Conservation (phyloP, 2,888 invertebrate genomes). For the Melanargia galathea region DNA sequence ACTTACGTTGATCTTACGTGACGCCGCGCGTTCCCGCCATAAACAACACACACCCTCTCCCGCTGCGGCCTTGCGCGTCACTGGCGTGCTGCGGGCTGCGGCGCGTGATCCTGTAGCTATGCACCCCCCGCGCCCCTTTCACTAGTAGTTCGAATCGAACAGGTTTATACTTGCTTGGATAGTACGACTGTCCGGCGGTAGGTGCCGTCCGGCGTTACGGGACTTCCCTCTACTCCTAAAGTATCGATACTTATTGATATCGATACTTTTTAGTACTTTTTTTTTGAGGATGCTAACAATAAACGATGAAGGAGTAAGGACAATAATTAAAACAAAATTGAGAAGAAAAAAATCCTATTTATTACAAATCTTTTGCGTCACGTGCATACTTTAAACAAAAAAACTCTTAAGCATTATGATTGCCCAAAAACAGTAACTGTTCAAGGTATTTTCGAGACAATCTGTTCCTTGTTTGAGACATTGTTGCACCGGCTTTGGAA, state of each 20-base stretch:
- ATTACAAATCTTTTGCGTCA: background rate
- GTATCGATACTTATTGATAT: constrained; percentile 36
- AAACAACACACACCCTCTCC: no score
- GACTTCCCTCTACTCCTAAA: no score
- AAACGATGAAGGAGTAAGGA: constrained; percentile 31
- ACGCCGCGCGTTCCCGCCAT: no score
- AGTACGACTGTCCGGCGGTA: no score
- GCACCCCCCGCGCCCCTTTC: no score
- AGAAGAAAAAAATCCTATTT: background rate
- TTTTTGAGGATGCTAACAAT: constrained; percentile 28
- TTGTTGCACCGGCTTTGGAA: constrained; percentile 46
- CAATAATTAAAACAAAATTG: background rate
- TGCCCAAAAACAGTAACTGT: constrained; percentile 42
- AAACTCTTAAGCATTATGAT: constrained; percentile 40
- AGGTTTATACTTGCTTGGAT: no score
- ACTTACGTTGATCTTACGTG: no score
- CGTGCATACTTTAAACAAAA: constrained; percentile 34
- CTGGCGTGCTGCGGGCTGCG: no score
- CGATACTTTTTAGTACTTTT: constrained; percentile 35
- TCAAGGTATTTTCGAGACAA: constrained; percentile 46
- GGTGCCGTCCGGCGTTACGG: no score
- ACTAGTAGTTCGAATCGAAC: no score
- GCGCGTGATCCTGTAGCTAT: no score
- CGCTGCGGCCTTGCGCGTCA: no score
- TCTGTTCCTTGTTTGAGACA: constrained; percentile 49